Conservation (phyloP, 2,888 invertebrate species). For the Tetheella fluctuosa region DNA sequence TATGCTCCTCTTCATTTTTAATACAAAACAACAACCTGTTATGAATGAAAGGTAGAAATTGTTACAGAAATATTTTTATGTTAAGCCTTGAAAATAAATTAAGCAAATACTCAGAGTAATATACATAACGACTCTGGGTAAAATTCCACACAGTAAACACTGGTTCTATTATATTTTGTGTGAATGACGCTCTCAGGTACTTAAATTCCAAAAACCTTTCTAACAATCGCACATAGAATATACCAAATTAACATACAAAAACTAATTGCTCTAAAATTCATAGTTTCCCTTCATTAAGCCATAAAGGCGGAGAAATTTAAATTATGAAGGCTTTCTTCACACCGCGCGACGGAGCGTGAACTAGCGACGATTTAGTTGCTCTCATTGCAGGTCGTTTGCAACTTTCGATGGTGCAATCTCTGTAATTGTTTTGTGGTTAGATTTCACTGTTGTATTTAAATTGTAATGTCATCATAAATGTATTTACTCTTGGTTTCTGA, state of each 20-base stretch:
- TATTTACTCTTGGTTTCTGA: neutral
- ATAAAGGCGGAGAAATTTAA: slow-evolving; percentile 35
- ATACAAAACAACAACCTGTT: too few species aligned
- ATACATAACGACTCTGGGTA: too few species aligned
- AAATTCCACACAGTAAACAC: too few species aligned
- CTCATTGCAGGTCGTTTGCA: neutral
- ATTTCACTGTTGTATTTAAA: neutral
- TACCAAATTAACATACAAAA: slow-evolving; percentile 1
- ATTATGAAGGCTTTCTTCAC: slow-evolving; percentile 37
- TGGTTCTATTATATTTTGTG: too few species aligned
- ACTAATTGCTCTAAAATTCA: slow-evolving; percentile 3
- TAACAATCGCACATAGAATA: neutral
- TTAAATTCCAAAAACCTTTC: neutral
- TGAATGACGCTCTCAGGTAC: neutral
- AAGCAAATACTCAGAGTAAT: too few species aligned
- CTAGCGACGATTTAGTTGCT: slow-evolving; percentile 10
- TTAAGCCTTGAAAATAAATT: neutral
- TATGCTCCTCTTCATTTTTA: too few species aligned
- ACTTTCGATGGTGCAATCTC: slow-evolving; percentile 6
- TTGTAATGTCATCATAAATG: neutral
- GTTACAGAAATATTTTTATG: neutral
- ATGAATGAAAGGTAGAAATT: too few species aligned
- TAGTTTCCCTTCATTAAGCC: slow-evolving; percentile 37
- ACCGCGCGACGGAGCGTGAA: slow-evolving; percentile 18
- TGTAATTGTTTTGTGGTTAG: slow-evolving; percentile 4